Evolutionary conservation across 2,888 invertebrate genomes (phyloP).

Genomic region (Ischnus inquisitorius): DNA sequence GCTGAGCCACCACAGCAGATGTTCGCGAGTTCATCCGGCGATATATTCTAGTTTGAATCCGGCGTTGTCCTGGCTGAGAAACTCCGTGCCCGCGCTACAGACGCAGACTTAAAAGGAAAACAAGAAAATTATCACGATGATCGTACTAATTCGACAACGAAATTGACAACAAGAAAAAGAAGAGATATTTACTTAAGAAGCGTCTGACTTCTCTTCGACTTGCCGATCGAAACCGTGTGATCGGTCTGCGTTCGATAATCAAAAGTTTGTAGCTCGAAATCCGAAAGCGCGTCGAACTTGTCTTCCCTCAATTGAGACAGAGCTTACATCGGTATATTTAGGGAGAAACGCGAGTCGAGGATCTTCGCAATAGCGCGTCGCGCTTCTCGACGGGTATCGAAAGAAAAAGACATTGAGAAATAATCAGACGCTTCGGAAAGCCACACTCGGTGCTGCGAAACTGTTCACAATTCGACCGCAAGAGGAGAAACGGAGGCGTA

Average conservation of each 20-base stretch:
- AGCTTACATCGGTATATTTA: constrained; percentile 36
- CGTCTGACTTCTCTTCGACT: constrained; percentile 39
- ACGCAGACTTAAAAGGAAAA: constrained; percentile 75
- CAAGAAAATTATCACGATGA: neutral
- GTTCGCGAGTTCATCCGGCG: constrained; percentile 88
- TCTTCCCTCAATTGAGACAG: constrained; percentile 53
- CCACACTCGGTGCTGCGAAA: constrained; percentile 39
- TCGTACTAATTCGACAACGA: constrained; percentile 23
- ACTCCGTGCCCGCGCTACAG: constrained; percentile 82
- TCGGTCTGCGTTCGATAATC: constrained; percentile 60
- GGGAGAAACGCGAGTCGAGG: constrained; percentile 31
- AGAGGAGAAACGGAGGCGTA: constrained; percentile 60
- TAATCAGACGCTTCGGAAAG: constrained; percentile 54
- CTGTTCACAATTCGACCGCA: constrained; percentile 43
- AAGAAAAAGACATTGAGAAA: constrained; percentile 28
- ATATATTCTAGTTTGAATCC: constrained; percentile 85
- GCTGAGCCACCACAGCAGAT: constrained; percentile 88
- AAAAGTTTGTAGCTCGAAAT: constrained; percentile 35
- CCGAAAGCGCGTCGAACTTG: constrained; percentile 38
- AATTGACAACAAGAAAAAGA: constrained; percentile 30
- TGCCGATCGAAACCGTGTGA: constrained; percentile 39
- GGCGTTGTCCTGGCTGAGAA: constrained; percentile 82
- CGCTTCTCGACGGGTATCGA: constrained; percentile 35
- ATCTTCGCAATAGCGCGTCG: constrained; percentile 8
- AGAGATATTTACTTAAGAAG: constrained; percentile 54